phyloP scores from a whole-genome alignment of 2,113 vertebrate species.

The Podarcis raffonei region DNA sequence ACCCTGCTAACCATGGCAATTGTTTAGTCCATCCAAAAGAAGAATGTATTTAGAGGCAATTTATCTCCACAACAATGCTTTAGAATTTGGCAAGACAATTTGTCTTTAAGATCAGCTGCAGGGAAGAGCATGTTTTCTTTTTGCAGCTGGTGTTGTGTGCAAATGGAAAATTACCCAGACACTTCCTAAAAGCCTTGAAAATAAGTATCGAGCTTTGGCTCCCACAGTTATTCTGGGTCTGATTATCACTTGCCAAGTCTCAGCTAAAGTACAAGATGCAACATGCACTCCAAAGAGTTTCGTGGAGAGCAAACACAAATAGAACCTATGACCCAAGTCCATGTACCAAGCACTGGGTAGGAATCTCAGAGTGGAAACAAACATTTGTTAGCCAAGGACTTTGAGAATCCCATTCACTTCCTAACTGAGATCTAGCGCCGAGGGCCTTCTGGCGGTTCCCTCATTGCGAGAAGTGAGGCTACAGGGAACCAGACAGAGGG shows the following conservation, averaged over 20 bases:
- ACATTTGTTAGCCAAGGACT: neutral
- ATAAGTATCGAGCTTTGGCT: neutral
- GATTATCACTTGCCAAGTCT: neutral
- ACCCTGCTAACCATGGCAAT: neutral
- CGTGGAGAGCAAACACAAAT: neutral
- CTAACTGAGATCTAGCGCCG: too few relatives aligned
- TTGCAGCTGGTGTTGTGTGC: neutral
- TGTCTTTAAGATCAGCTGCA: slow-evolving; percentile 6
- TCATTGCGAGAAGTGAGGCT: too few relatives aligned
- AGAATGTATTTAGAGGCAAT: neutral
- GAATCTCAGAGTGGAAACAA: neutral
- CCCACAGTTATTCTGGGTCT: neutral
- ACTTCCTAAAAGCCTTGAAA: neutral
- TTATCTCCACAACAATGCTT: neutral
- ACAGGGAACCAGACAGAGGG: too few relatives aligned
- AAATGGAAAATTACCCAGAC: neutral
- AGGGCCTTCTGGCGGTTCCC: too few relatives aligned
- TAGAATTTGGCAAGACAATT: neutral
- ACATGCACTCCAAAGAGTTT: neutral
- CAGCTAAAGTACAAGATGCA: neutral
- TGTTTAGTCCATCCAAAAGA: neutral
- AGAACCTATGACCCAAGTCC: neutral
- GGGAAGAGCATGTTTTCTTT: neutral
- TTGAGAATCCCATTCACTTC: neutral
- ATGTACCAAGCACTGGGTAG: neutral